Evolutionary conservation across 2,113 vertebrate species (phyloP).

Genomic region (Penelope pileata): DNA sequence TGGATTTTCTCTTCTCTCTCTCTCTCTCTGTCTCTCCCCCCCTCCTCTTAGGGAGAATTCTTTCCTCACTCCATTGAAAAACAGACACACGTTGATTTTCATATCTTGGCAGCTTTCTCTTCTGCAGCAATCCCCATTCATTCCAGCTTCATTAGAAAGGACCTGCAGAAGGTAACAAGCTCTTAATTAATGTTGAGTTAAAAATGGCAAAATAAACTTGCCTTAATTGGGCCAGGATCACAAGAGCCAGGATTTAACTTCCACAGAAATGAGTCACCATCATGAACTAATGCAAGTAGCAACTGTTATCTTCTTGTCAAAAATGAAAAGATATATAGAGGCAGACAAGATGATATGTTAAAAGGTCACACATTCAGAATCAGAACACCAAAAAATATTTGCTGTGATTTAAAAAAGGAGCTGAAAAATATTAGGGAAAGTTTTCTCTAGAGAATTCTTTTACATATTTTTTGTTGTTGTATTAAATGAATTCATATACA

Average conservation of each 20-base stretch:
- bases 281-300: background rate
- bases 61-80: background rate
- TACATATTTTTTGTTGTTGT: background rate
- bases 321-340: background rate
- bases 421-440: background rate
- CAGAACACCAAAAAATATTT: background rate
- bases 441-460: background rate
- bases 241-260: background rate
- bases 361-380: background rate
- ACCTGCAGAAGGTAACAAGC: background rate
- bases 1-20: background rate
- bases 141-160: background rate
- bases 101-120: background rate
- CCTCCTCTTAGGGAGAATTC: too few species aligned
- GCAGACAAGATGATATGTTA: background rate
- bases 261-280: background rate
- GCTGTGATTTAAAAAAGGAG: background rate
- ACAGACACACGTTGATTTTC: background rate
- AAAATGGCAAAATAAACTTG: background rate
- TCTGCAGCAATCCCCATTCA: background rate
- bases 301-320: background rate
- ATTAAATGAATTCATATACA: background rate
- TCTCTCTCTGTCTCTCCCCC: too few species aligned
- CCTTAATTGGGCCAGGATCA: background rate
- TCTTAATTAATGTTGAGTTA: conserved; percentile 1